These are phyloP conservation scores for Drosophila micromelanica DNA, from an alignment of 1,140 invertebrate species.

Conservation along the genomic window DNA sequence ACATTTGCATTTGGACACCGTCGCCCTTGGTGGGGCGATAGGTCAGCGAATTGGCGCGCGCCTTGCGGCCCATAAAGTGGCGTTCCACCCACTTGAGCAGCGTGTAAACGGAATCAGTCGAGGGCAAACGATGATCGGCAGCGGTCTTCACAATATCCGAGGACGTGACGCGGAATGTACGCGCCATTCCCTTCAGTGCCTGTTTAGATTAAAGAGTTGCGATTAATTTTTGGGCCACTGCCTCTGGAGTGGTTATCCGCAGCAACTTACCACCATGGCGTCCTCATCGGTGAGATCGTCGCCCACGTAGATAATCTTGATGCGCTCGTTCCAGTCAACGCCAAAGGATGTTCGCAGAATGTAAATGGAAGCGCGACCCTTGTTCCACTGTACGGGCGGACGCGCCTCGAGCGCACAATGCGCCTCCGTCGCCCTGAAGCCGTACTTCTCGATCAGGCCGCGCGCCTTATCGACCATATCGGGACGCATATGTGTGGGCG, in stretches of 20 bases:
- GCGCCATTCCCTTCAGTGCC: slow-evolving; percentile 95
- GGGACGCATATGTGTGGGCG: slow-evolving; percentile 88
- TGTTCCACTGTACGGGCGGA: slow-evolving; percentile 95
- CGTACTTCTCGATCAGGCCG: slow-evolving; percentile 89
- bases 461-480: slow-evolving; percentile 89
- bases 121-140: slow-evolving; percentile 93
- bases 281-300: slow-evolving; percentile 96
- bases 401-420: slow-evolving; percentile 94
- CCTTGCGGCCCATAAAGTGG: slow-evolving; percentile 91
- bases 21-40: slow-evolving; percentile 87
- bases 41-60: slow-evolving; percentile 86
- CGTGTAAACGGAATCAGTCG: slow-evolving; percentile 93
- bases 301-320: slow-evolving; percentile 95
- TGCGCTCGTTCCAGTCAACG: slow-evolving; percentile 95
- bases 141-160: slow-evolving; percentile 94
- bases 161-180: slow-evolving; percentile 94
- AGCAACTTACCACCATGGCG: slow-evolving; percentile 91
- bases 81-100: slow-evolving; percentile 95
- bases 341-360: slow-evolving; percentile 95
- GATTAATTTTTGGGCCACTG: neutral
- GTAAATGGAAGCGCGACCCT: slow-evolving; percentile 94
- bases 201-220: slow-evolving; percentile 64
- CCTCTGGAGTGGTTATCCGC: too few relatives aligned
- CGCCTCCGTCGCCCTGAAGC: slow-evolving; percentile 91
- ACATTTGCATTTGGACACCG: slow-evolving; percentile 90